phyloP scores from a whole-genome alignment of 2,888 invertebrate species.

The Mesorhabditis belari region DNA sequence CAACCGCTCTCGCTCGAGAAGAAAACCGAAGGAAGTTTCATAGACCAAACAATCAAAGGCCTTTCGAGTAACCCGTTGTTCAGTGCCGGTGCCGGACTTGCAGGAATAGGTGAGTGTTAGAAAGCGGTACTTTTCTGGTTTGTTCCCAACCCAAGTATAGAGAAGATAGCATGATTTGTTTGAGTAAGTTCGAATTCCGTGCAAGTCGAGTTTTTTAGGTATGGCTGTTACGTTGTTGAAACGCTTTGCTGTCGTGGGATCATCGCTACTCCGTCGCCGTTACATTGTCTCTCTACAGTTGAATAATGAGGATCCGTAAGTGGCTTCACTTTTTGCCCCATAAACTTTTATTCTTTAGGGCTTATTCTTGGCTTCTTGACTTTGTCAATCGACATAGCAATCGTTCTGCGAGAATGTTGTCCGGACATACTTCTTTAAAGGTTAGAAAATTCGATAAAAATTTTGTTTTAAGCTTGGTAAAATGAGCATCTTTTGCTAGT shows the following conservation, averaged over 20 bases:
- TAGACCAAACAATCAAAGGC: constrained; percentile 9
- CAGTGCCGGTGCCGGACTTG: constrained; percentile 48
- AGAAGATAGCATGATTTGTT: too few relatives aligned
- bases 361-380: constrained; percentile 49
- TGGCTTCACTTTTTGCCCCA: neutral
- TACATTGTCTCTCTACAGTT: constrained; percentile 42
- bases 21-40: neutral
- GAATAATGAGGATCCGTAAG: constrained; percentile 46
- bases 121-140: neutral
- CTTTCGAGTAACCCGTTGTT: constrained; percentile 42
- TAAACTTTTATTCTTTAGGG: too few relatives aligned
- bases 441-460: neutral
- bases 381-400: constrained; percentile 45
- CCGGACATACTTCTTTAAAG: constrained; percentile 13
- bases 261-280: constrained; percentile 35
- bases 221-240: constrained; percentile 25
- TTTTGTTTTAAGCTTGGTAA: neutral
- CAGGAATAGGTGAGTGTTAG: constrained; percentile 27
- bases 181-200: too few relatives aligned
- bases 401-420: constrained; percentile 32
- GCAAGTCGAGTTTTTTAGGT: constrained; percentile 13
- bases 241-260: constrained; percentile 30
- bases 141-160: too few relatives aligned
- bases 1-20: neutral
- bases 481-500: too few relatives aligned